Evolutionary conservation across 2,113 vertebrate species (phyloP).

Genomic region (Mobula hypostoma): DNA sequence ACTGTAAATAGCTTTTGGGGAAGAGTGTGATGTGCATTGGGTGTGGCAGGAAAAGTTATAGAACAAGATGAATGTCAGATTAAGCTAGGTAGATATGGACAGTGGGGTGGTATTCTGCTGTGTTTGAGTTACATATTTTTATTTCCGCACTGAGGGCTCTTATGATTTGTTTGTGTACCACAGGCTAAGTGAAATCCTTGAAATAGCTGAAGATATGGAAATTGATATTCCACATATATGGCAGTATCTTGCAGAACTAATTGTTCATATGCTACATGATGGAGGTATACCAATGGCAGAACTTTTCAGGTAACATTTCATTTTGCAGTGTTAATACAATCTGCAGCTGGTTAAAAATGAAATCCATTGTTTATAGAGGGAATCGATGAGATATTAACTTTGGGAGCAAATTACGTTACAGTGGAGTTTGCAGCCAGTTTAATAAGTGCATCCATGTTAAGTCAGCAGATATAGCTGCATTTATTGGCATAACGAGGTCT

Average conservation of each 20-base stretch:
- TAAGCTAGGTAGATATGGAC: too few species aligned
- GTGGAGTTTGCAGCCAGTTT: neutral
- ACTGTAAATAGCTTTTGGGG: neutral
- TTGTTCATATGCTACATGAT: conserved; percentile 81
- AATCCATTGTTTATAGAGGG: neutral
- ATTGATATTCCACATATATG: conserved; percentile 96
- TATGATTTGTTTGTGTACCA: neutral
- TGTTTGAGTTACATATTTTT: neutral
- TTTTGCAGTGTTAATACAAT: neutral
- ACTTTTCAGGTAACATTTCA: conserved; percentile 72
- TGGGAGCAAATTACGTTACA: neutral
- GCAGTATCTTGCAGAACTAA: conserved; percentile 86
- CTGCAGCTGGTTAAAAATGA: neutral
- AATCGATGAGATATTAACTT: neutral
- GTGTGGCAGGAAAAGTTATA: neutral
- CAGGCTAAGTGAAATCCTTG: conserved; percentile 82
- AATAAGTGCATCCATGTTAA: neutral
- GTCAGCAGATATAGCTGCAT: neutral
- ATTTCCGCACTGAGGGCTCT: neutral
- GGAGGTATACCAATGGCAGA: conserved; percentile 83
- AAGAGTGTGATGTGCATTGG: too few species aligned
- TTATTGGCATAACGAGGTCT: neutral
- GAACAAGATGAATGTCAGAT: too few species aligned
- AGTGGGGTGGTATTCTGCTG: too few species aligned
- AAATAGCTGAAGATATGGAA: conserved; percentile 87